phyloP scores from a whole-genome alignment of 2,888 invertebrate species.

The Drosophila sordidula region DNA sequence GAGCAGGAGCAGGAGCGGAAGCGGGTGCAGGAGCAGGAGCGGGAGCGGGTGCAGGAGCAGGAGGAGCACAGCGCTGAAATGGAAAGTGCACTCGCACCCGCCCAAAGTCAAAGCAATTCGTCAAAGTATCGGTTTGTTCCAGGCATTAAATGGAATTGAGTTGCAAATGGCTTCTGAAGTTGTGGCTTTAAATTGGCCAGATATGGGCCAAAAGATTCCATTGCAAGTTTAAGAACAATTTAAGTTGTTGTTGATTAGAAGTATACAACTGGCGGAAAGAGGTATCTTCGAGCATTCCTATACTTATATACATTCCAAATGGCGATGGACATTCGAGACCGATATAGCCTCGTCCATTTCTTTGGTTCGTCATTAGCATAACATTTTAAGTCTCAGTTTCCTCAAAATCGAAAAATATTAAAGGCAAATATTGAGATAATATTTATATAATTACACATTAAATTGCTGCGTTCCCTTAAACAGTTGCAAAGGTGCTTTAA shows the following conservation, averaged over 20 bases:
- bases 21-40: not conserved
- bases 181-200: not conserved
- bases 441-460: too few species aligned
- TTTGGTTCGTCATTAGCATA: too few species aligned
- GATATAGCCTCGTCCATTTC: too few species aligned
- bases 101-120: constrained; percentile 5
- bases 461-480: too few species aligned
- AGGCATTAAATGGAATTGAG: not conserved
- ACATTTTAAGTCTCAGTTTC: too few species aligned
- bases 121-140: constrained; percentile 13
- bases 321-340: too few species aligned
- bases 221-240: not conserved
- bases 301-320: too few species aligned
- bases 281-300: too few species aligned
- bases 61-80: constrained; percentile 19
- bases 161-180: constrained; percentile 1
- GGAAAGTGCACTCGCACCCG: constrained; percentile 45
- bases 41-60: not conserved
- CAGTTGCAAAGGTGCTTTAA: too few species aligned
- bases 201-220: not conserved
- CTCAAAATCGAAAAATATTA: too few species aligned
- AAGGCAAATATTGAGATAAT: too few species aligned
- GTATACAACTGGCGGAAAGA: not conserved
- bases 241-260: not conserved
- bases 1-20: not conserved